phyloP scores from a whole-genome alignment of 2,797 vertebrate species.

The Macropodus opercularis region DNA sequence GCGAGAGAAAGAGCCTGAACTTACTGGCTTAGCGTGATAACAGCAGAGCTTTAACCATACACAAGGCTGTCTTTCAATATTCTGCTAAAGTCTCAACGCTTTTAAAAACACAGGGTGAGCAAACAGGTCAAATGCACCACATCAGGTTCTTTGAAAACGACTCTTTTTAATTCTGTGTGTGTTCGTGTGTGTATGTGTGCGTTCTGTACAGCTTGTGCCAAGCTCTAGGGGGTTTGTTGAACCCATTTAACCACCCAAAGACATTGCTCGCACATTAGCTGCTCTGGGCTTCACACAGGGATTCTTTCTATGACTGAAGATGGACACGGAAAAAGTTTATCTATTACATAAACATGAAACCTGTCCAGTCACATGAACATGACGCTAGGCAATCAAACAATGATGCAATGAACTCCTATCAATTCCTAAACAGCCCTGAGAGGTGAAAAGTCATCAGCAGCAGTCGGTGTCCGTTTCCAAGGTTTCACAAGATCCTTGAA shows the following conservation, averaged over 20 bases:
- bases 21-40: conserved; percentile 58
- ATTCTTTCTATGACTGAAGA: conserved; percentile 13
- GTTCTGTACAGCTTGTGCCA: conserved; percentile 53
- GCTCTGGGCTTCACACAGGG: conserved; percentile 39
- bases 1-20: conserved; percentile 23
- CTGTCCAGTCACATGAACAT: not conserved
- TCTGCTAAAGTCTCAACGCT: conserved; percentile 29
- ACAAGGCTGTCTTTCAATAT: conserved; percentile 31
- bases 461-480: not conserved
- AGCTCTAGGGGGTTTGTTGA: conserved; percentile 30
- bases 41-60: conserved; percentile 46
- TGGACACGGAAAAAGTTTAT: conserved; percentile 3
- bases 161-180: conserved; percentile 40
- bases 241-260: conserved; percentile 51
- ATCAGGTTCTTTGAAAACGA: conserved; percentile 63
- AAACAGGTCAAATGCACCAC: conserved; percentile 45
- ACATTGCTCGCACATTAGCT: conserved; percentile 22
- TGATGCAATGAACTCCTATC: no score
- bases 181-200: conserved; percentile 23
- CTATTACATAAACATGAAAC: not conserved
- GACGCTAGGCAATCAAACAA: not conserved
- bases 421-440: no score
- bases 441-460: not conserved
- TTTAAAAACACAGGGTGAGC: conserved; percentile 42
- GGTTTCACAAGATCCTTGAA: not conserved